Percentiles rank a stretch among this genome's conserved stretches.
These are phyloP conservation scores for Lasioglossum albipes DNA, from an alignment of 1,140 invertebrate species.

Conservation along the genomic window DNA sequence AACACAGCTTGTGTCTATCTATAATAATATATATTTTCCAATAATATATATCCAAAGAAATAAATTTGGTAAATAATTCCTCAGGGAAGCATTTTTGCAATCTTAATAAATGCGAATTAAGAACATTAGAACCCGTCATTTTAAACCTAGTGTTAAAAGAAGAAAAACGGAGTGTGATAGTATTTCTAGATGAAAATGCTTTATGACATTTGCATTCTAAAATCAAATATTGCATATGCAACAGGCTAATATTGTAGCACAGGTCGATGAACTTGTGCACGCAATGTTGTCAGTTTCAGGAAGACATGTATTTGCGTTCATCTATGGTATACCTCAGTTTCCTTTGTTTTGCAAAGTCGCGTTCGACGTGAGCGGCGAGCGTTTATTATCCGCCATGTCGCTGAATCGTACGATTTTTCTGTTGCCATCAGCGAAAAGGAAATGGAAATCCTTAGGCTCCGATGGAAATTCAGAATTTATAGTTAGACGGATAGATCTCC, in stretches of 20 bases:
- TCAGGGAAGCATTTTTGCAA: too few species aligned
- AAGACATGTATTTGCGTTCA: not conserved
- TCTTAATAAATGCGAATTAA: too few species aligned
- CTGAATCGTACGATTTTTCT: not conserved
- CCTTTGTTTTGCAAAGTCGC: not conserved
- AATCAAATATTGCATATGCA: too few species aligned
- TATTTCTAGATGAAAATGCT: too few species aligned
- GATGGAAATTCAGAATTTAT: not conserved
- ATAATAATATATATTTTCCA: too few species aligned
- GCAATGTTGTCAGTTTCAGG: conserved; percentile 16
- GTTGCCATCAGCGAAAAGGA: not conserved
- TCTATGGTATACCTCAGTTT: not conserved
- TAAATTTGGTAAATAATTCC: too few species aligned
- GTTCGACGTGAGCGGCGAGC: not conserved
- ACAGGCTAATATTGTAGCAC: not conserved
- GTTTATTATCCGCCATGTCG: conserved; percentile 8
- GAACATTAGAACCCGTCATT: too few species aligned
- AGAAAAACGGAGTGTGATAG: too few species aligned
- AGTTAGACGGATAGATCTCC: not conserved
- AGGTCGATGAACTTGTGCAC: not conserved
- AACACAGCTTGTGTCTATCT: too few species aligned
- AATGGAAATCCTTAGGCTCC: not conserved
- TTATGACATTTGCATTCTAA: too few species aligned
- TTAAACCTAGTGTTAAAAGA: too few species aligned
- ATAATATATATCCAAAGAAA: too few species aligned